Percentiles rank a stretch among this genome's conserved stretches.
Evolutionary conservation across 92 coral and sea anemone species (phyloP).

Genomic region (Heteractis magnifica): DNA sequence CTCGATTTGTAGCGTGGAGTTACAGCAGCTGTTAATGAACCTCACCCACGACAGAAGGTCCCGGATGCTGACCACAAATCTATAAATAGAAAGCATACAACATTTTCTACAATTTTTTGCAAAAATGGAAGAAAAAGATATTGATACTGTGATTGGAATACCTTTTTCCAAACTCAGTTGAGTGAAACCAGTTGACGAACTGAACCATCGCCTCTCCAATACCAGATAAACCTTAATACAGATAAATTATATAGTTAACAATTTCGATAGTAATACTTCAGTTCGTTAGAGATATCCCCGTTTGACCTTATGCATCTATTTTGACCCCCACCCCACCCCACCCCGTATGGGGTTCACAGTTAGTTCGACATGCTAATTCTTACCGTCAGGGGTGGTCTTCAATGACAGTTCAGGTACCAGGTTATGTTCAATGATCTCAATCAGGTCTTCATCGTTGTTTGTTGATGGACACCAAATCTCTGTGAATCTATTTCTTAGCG

Average conservation of each 20-base stretch:
- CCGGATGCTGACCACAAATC: constrained; percentile 79
- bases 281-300: neutral
- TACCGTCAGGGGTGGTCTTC: constrained; percentile 55
- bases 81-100: neutral
- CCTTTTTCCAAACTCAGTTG: constrained; percentile 86
- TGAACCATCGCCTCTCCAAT: constrained; percentile 85
- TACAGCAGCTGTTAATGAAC: constrained; percentile 86
- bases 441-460: constrained; percentile 67
- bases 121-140: neutral
- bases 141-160: neutral
- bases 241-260: neutral
- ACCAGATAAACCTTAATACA: constrained; percentile 62
- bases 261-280: neutral
- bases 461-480: constrained; percentile 97
- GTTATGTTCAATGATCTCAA: constrained; percentile 90
- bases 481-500: constrained; percentile 94
- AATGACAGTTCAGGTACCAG: constrained; percentile 67
- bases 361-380: neutral
- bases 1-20: neutral
- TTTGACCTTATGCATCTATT: neutral
- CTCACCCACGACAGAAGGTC: constrained; percentile 91
- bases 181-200: constrained; percentile 87
- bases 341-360: neutral
- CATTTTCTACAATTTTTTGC: neutral
- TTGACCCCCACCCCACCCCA: neutral